These are phyloP conservation scores for Beaufortia kweichowensis DNA, from an alignment of 2,113 vertebrate species.

Conservation along the genomic window DNA sequence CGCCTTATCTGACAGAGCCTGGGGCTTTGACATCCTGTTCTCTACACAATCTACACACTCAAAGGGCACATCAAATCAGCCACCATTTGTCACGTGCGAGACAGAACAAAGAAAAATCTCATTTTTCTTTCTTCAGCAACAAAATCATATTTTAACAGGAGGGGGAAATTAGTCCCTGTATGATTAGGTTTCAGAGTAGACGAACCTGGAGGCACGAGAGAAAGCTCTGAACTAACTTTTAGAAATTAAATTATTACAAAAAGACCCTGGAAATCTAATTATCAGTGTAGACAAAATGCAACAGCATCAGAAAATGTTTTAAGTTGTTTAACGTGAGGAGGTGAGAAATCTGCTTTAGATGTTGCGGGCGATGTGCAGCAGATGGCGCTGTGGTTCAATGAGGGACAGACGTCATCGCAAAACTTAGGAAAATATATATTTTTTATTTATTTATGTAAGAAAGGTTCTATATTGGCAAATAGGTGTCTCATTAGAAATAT, in stretches of 20 bases:
- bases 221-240: slow-evolving; percentile 22
- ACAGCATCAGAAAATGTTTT: slow-evolving; percentile 20
- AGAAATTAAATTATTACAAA: slow-evolving; percentile 35
- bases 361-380: background rate
- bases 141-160: slow-evolving; percentile 35
- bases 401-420: background rate
- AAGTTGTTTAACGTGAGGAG: slow-evolving; percentile 22
- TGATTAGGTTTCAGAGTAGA: slow-evolving; percentile 22
- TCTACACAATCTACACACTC: slow-evolving; percentile 43
- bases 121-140: slow-evolving; percentile 23
- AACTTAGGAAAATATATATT: background rate
- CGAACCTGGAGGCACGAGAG: background rate
- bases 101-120: slow-evolving; percentile 51
- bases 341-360: background rate
- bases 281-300: slow-evolving; percentile 24
- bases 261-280: slow-evolving; percentile 20
- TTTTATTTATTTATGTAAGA: slow-evolving; percentile 4
- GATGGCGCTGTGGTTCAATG: slow-evolving; percentile 27
- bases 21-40: slow-evolving; percentile 47
- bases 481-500: background rate
- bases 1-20: slow-evolving; percentile 29
- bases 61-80: slow-evolving; percentile 53
- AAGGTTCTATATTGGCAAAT: background rate
- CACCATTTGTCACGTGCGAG: slow-evolving; percentile 49
- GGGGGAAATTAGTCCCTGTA: background rate